phyloP scores from a whole-genome alignment of 1,140 invertebrate genomes.

The Microplitis mediator region DNA sequence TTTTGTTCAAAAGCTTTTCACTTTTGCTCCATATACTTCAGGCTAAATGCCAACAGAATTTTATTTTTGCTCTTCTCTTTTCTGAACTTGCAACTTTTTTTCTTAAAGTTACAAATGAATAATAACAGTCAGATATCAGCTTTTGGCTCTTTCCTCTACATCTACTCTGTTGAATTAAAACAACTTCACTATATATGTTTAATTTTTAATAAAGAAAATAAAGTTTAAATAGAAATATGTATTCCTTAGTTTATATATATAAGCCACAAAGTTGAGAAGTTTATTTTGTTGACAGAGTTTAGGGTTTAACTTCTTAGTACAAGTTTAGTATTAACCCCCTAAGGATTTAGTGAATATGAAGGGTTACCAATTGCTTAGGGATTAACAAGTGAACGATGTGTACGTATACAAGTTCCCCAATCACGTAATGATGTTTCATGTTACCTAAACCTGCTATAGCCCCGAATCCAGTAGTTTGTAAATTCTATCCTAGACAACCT shows the following conservation, averaged over 20 bases:
- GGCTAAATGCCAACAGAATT: slow-evolving; percentile 1
- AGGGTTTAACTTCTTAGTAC: too few relatives aligned
- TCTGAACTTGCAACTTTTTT: not conserved
- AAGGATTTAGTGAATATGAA: too few relatives aligned
- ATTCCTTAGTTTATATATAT: too few relatives aligned
- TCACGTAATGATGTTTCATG: slow-evolving; percentile 19
- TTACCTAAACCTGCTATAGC: not conserved
- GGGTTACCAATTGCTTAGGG: slow-evolving; percentile 18
- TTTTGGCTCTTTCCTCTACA: not conserved
- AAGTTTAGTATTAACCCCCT: too few relatives aligned
- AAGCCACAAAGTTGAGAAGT: too few relatives aligned
- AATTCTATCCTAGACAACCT: too few relatives aligned
- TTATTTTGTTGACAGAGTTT: too few relatives aligned
- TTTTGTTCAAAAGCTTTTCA: not conserved
- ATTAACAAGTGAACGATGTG: slow-evolving; percentile 6
- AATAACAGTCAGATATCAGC: not conserved
- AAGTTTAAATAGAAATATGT: too few relatives aligned
- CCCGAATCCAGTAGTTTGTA: too few relatives aligned
- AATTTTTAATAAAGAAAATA: too few relatives aligned
- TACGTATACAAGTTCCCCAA: slow-evolving; percentile 11
- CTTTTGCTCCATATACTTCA: not conserved
- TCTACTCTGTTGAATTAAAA: not conserved
- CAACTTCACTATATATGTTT: not conserved
- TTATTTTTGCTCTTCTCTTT: not conserved
- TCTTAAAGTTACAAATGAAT: not conserved